Percentiles rank a stretch among this genome's conserved stretches.
These are phyloP conservation scores for Lycocorax pyrrhopterus DNA, from an alignment of 2,113 vertebrate genomes.

Conservation along the genomic window DNA sequence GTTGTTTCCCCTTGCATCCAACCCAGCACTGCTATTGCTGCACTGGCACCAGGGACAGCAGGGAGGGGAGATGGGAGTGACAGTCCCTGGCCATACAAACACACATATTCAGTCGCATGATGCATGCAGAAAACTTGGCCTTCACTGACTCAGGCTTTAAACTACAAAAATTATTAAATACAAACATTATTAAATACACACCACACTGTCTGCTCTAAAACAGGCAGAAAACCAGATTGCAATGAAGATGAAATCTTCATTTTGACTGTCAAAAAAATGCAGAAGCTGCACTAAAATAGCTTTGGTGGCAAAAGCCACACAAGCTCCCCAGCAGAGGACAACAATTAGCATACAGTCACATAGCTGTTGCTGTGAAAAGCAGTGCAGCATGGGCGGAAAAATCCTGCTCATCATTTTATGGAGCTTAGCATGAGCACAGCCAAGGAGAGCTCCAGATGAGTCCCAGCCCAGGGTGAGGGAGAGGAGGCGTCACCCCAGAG, in stretches of 20 bases:
- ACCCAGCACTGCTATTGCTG: background rate
- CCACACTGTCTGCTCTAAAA: background rate
- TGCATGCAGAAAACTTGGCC: background rate
- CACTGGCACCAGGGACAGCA: background rate
- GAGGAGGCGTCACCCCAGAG: background rate
- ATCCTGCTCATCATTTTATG: background rate
- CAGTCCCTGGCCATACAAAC: background rate
- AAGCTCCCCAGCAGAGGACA: slow-evolving; percentile 33
- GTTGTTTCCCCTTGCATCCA: background rate
- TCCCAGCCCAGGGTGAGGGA: background rate
- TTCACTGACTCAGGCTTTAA: slow-evolving; percentile 5
- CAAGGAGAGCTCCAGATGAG: slow-evolving; percentile 29
- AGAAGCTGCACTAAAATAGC: slow-evolving; percentile 42
- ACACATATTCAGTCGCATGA: background rate
- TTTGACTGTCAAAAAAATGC: slow-evolving; percentile 46
- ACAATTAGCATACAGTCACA: slow-evolving; percentile 30
- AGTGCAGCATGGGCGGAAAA: background rate
- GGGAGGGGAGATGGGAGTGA: background rate
- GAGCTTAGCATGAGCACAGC: background rate
- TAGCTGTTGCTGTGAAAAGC: background rate
- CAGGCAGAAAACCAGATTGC: slow-evolving; percentile 23
- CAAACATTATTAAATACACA: background rate
- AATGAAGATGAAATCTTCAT: slow-evolving; percentile 41
- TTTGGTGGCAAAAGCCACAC: slow-evolving; percentile 54
- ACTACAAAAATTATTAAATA: slow-evolving; percentile 1